These are phyloP conservation scores for Dendrolimus pini DNA, from an alignment of 2,888 invertebrate genomes.

Conservation along the genomic window DNA sequence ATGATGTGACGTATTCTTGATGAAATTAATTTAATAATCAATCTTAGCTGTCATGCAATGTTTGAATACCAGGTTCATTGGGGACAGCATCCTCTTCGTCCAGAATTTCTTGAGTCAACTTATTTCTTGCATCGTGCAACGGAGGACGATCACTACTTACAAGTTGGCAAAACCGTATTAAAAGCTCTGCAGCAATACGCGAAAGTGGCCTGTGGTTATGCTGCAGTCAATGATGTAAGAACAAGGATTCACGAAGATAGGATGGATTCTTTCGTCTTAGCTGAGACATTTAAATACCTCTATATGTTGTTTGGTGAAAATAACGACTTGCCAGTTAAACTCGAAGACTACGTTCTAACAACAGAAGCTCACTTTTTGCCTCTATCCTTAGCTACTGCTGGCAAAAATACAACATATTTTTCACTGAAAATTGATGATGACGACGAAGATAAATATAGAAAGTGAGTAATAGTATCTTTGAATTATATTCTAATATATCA, in stretches of 20 bases:
- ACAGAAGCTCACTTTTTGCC: conserved; percentile 98
- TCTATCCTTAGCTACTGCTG: conserved; percentile 83
- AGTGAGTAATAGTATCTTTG: conserved; percentile 34
- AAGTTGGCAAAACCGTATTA: conserved; percentile 91
- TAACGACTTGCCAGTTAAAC: conserved; percentile 86
- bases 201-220: conserved; percentile 96
- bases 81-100: conserved; percentile 97
- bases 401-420: conserved; percentile 67
- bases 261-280: conserved; percentile 98
- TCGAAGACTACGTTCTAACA: conserved; percentile 92
- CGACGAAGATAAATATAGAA: conserved; percentile 57
- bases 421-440: conserved; percentile 66
- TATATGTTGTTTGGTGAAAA: conserved; percentile 94
- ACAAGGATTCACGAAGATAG: conserved; percentile 94
- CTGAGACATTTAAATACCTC: conserved; percentile 98
- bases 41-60: no score
- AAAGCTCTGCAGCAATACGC: conserved; percentile 93
- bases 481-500: no score
- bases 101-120: conserved; percentile 98
- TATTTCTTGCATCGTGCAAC: conserved; percentile 98
- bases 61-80: conserved; percentile 86
- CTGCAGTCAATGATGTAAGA: conserved; percentile 96
- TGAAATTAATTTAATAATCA: no score
- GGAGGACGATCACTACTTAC: conserved; percentile 95
- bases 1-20: no score